Evolutionary conservation across 2,888 invertebrate species (phyloP).

Genomic region (Orthosia cruda): DNA sequence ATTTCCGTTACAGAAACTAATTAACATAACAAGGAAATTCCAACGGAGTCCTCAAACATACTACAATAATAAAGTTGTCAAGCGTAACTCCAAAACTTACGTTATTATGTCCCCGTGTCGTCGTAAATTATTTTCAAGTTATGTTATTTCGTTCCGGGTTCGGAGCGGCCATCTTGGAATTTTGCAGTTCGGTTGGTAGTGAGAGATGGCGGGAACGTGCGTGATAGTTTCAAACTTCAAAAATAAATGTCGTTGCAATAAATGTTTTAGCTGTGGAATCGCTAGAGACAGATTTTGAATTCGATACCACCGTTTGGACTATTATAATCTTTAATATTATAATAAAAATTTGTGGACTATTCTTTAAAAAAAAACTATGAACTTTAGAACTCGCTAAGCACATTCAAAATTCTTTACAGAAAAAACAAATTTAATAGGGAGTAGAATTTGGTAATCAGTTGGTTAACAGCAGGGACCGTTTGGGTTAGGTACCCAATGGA

Average conservation of each 20-base stretch:
- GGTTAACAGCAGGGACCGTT: too few species aligned
- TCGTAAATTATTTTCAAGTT: constrained; percentile 66
- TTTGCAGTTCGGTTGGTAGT: constrained; percentile 23
- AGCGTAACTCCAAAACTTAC: constrained; percentile 60
- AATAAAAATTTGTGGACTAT: too few species aligned
- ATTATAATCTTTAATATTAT: too few species aligned
- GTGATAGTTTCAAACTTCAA: constrained; percentile 27
- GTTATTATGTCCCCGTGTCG: constrained; percentile 65
- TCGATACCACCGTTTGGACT: not conserved
- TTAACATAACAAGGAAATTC: constrained; percentile 67
- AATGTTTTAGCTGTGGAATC: not conserved
- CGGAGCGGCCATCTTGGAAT: constrained; percentile 53
- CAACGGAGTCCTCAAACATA: constrained; percentile 47
- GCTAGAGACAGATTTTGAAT: not conserved
- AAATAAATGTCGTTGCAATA: constrained; percentile 7
- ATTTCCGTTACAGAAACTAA: constrained; percentile 61
- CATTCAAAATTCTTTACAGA: too few species aligned
- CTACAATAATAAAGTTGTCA: constrained; percentile 62
- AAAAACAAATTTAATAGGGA: too few species aligned
- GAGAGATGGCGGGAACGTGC: constrained; percentile 33
- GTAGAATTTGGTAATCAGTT: too few species aligned
- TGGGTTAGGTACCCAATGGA: too few species aligned
- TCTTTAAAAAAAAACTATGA: too few species aligned
- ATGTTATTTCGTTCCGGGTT: constrained; percentile 59
- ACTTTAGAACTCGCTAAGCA: too few species aligned